Base-by-base conservation (phyloP, 2,888 invertebrate genomes). In the Arge pagana region DNA sequence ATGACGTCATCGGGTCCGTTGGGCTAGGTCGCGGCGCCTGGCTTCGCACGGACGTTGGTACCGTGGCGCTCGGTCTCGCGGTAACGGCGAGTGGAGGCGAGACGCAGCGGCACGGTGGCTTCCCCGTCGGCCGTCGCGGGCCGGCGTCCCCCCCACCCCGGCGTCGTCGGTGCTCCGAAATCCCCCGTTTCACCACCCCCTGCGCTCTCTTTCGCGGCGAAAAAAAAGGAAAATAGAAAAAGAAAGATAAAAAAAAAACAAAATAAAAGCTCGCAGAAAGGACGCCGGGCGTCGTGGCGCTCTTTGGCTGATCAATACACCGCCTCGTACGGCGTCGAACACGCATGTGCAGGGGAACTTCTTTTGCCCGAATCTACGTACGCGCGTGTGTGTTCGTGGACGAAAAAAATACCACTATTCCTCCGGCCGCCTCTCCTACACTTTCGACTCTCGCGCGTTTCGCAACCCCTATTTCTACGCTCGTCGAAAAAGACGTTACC, bases 301-400 rank as follows among this genome's bases (percentile, higher is more conserved):
- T 75, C 73, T 75, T 73, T 72, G 70, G 75, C 75, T 75, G 75
- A 75, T 75, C 75, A 75, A 75, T 75, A 75, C 73, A 70, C 74
- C 73, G 72, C 74, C 71, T 71, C 72, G 72, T 73, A 75, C 71
- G 72, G 74, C 74, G 69, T 75, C 74, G 75, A 73, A 72, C 75
- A 75, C 72, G 75, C 74, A 71, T 74, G 73, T 74, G 73, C 73
- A 73, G 72, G 70, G 66, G 71, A 55, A 52, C 60, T 45, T 61
- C 58, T 60, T 58, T 55, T 59, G 61, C 54, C 51, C 51, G 60
- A 68, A 65, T 63, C 64, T 65, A n/a, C n/a, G n/a, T n/a, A n/a
- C n/a, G n/a, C n/a, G n/a, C n/a, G n/a, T n/a, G n/a, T n/a, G n/a
- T n/a, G n/a, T n/a, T n/a, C n/a, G n/a, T n/a, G n/a, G n/a, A n/a